A percentile compares a stretch with the other conserved stretches of the same genome.
Conservation (phyloP, 2,888 invertebrate genomes). For the Mycalesis mineus region DNA sequence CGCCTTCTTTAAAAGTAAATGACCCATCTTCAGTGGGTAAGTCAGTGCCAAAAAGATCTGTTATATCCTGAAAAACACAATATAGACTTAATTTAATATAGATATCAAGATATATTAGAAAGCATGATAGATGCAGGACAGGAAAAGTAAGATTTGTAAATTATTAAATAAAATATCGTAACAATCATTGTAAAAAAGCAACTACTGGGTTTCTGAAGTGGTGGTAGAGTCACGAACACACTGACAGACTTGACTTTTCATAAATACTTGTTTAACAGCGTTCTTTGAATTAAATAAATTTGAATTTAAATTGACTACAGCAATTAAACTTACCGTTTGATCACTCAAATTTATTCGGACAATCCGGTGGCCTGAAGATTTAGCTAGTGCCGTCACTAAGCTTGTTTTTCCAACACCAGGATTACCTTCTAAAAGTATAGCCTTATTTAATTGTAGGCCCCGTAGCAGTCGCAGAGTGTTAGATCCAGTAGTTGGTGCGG, state of each 20-base stretch:
- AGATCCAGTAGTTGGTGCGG: constrained; percentile 86
- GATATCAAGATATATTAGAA: too few species aligned
- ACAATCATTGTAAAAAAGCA: too few species aligned
- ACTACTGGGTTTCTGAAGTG: too few species aligned
- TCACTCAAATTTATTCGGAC: constrained; percentile 98
- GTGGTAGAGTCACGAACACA: too few species aligned
- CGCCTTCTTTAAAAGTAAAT: constrained; percentile 98
- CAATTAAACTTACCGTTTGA: constrained; percentile 87
- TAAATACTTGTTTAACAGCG: too few species aligned
- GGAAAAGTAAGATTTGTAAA: too few species aligned
- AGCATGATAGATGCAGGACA: too few species aligned
- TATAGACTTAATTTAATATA: not conserved
- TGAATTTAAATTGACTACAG: too few species aligned
- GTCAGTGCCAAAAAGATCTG: constrained; percentile 98
- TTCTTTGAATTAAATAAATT: too few species aligned
- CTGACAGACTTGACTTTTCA: too few species aligned
- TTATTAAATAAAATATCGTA: too few species aligned
- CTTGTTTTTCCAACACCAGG: constrained; percentile 99
- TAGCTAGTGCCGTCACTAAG: constrained; percentile 92
- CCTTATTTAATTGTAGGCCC: constrained; percentile 93
- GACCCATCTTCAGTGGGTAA: constrained; percentile 95
- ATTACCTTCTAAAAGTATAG: constrained; percentile 96
- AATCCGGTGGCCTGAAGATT: constrained; percentile 88
- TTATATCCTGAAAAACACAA: constrained; percentile 84
- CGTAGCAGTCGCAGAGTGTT: constrained; percentile 92